Evolutionary conservation across 2,113 vertebrate genomes (phyloP).

Genomic region (Oophaga pumilio): DNA sequence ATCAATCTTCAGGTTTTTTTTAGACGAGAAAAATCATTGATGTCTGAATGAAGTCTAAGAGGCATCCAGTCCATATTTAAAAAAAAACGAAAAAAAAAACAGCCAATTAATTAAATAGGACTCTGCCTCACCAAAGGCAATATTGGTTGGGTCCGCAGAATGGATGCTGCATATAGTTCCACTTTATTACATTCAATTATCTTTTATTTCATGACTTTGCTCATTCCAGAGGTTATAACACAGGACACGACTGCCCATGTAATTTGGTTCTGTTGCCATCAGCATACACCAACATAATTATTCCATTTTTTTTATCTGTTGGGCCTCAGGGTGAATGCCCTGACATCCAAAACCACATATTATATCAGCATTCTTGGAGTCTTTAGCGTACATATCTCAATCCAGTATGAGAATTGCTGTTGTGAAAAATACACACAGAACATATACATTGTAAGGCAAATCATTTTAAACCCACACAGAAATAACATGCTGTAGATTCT

Average conservation of each 20-base stretch:
- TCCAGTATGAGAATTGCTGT: background rate
- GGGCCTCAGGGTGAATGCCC: constrained; percentile 11
- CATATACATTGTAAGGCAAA: background rate
- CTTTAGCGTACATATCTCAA: background rate
- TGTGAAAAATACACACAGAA: background rate
- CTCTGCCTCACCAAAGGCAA: background rate
- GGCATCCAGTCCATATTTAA: too few relatives aligned
- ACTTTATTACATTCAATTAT: constrained; percentile 1
- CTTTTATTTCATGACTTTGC: background rate
- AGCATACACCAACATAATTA: background rate
- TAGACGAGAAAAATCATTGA: too few relatives aligned
- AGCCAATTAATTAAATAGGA: background rate
- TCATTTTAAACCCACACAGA: background rate
- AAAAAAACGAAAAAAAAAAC: background rate
- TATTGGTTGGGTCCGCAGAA: background rate
- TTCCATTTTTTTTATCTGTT: constrained; percentile 9
- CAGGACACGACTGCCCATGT: constrained; percentile 2
- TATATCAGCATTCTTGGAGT: constrained; percentile 10
- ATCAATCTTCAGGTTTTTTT: too few relatives aligned
- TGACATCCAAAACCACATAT: background rate
- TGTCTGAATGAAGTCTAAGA: too few relatives aligned
- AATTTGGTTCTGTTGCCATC: constrained; percentile 23
- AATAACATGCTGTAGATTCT: background rate
- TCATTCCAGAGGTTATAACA: constrained; percentile 17
- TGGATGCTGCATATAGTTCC: background rate